Evolutionary conservation across 2,113 vertebrate genomes (phyloP).

Genomic region (Melozone crissalis): DNA sequence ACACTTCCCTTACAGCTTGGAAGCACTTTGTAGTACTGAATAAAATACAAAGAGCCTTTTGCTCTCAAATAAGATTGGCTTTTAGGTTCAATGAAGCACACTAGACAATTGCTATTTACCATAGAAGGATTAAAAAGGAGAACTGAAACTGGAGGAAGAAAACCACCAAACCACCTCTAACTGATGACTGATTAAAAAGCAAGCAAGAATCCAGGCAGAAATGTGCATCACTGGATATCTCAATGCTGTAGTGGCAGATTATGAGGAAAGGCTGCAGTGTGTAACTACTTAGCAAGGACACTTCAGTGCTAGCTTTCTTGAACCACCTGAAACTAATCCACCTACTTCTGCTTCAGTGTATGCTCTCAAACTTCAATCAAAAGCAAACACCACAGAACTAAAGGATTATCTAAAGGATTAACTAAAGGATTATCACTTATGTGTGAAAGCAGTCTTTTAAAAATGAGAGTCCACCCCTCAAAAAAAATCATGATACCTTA

Average conservation of each 20-base stretch:
- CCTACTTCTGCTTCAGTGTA: neutral
- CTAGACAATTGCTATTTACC: neutral
- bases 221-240: neutral
- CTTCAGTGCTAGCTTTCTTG: neutral
- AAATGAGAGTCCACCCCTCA: neutral
- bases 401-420: neutral
- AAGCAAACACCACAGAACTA: neutral
- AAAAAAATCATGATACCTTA: neutral
- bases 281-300: neutral
- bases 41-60: neutral
- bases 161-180: neutral
- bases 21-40: neutral
- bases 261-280: neutral
- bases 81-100: neutral
- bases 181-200: neutral
- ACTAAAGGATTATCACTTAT: neutral
- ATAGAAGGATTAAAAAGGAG: neutral
- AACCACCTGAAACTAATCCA: neutral
- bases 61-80: neutral
- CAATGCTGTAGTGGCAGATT: neutral
- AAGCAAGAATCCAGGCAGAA: neutral
- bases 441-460: neutral
- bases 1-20: neutral
- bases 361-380: neutral
- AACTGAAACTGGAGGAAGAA: neutral